Evolutionary conservation across 2,113 vertebrate genomes (phyloP).

Genomic region (Atractosteus spatula): DNA sequence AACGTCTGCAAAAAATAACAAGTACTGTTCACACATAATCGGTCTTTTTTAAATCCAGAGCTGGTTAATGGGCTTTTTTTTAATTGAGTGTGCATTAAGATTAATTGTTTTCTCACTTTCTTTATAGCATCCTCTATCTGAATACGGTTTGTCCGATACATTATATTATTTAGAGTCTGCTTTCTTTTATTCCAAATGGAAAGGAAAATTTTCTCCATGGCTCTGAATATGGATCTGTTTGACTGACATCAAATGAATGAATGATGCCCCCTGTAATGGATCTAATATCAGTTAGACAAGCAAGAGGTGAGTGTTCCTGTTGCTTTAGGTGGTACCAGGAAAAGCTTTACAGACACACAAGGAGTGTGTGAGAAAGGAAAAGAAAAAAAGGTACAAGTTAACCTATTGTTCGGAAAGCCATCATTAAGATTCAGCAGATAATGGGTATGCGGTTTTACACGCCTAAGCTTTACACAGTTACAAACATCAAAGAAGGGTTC

Average conservation of each 20-base stretch:
- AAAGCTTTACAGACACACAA: neutral
- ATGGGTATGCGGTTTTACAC: neutral
- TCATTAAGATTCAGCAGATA: conserved; percentile 1
- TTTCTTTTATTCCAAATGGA: neutral
- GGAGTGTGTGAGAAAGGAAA: neutral
- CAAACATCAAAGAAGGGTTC: neutral
- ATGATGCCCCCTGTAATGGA: neutral
- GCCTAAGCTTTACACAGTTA: neutral
- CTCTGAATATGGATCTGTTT: neutral
- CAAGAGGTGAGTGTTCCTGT: neutral
- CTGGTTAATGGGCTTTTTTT: no score
- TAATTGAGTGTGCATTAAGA: no score
- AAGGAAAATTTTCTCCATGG: no score
- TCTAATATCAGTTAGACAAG: neutral
- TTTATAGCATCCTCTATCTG: neutral
- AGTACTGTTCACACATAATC: no score
- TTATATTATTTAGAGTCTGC: neutral
- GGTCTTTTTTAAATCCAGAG: no score
- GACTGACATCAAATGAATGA: neutral
- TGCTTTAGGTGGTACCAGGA: neutral
- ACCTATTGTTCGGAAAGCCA: neutral
- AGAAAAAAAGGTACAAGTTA: neutral
- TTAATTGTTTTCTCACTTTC: neutral
- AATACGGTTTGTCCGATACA: neutral
- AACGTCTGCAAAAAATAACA: no score